Conservation (phyloP, 2,797 vertebrate genomes). For the Alouatta caraya region DNA sequence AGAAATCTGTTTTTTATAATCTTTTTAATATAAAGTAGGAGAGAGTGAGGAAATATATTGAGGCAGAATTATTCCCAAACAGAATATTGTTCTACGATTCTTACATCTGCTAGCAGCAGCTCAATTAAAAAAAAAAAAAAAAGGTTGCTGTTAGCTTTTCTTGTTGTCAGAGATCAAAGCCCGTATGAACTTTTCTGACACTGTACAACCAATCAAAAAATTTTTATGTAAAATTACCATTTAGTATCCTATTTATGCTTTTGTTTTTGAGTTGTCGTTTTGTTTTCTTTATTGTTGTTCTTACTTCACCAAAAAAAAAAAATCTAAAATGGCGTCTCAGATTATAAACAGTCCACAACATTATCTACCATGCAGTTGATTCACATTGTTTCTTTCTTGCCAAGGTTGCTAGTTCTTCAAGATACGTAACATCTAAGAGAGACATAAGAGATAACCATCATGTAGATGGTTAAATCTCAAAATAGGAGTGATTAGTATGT, state of each 20-base stretch:
- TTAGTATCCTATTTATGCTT: conserved; percentile 31
- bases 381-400: conserved; percentile 34
- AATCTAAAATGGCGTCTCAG: conserved; percentile 3
- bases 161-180: not conserved
- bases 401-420: not conserved
- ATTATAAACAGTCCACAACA: not conserved
- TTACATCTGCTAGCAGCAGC: not conserved
- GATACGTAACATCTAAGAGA: not conserved
- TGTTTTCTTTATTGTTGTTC: not conserved
- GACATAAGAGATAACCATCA: not conserved
- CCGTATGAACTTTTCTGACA: conserved; percentile 1
- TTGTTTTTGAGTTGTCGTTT: not conserved
- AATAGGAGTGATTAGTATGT: not conserved
- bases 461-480: not conserved
- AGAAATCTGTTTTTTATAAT: conserved; percentile 44
- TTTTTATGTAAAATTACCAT: conserved; percentile 40
- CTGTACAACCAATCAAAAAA: not conserved
- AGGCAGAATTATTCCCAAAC: conserved; percentile 41
- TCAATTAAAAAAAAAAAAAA: conserved; percentile 30
- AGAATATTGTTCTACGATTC: conserved; percentile 47
- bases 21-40: conserved; percentile 5
- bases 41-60: not conserved
- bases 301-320: conserved; percentile 41
- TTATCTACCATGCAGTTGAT: not conserved
- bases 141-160: conserved; percentile 35